Conservation (phyloP, 1,140 invertebrate genomes). For the Neotoxoptera formosana region DNA sequence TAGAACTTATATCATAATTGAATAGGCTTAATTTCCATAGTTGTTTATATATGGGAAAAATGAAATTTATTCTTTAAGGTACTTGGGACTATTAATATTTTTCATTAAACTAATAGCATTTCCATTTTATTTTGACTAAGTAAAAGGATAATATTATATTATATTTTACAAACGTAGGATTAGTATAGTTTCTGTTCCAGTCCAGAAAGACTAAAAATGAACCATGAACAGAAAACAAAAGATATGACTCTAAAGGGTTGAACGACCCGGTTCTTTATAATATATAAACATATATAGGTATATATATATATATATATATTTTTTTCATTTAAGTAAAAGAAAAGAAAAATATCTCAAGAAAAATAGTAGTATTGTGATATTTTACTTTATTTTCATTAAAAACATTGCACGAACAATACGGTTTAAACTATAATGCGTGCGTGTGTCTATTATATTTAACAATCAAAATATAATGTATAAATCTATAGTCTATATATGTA, state of each 20-base stretch:
- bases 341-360: not conserved
- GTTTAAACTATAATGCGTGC: not conserved
- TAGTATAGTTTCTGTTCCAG: not conserved
- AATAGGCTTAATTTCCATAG: not conserved
- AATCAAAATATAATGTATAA: not conserved
- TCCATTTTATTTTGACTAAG: not conserved
- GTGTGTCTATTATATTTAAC: not conserved
- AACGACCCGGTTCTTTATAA: not conserved
- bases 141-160: not conserved
- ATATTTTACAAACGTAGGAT: not conserved
- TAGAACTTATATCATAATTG: not conserved
- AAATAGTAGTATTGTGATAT: not conserved
- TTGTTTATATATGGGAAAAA: not conserved
- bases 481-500: no score
- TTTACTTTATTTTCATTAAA: conserved; percentile 38
- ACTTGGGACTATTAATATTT: not conserved
- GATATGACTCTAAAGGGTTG: not conserved
- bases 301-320: not conserved
- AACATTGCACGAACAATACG: not conserved
- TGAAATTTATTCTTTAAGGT: not conserved
- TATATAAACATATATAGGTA: not conserved
- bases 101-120: conserved; percentile 22
- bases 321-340: not conserved
- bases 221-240: not conserved
- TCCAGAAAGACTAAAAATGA: not conserved